phyloP scores from a whole-genome alignment of 2,797 vertebrate species.

The Crenichthys baileyi region DNA sequence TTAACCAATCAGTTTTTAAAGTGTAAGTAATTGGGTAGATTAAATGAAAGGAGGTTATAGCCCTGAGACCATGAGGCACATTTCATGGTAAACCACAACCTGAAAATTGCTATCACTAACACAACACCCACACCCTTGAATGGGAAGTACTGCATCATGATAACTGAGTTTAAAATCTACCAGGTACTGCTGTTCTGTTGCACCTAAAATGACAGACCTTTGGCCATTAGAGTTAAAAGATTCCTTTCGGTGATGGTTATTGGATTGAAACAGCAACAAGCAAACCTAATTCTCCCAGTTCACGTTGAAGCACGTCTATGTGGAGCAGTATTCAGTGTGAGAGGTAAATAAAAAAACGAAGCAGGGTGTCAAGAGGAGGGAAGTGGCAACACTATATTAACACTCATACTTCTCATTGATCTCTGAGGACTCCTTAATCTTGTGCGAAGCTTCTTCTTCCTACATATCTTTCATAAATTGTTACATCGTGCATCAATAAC shows the following conservation, averaged over 20 bases:
- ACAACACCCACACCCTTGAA: background rate
- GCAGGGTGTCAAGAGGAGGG: slow-evolving; percentile 50
- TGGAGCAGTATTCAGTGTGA: slow-evolving; percentile 50
- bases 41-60: slow-evolving; percentile 20
- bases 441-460: slow-evolving; percentile 58
- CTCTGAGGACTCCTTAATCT: slow-evolving; percentile 70
- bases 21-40: slow-evolving; percentile 20
- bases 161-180: slow-evolving; percentile 44
- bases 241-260: slow-evolving; percentile 67
- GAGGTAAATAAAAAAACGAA: slow-evolving; percentile 38
- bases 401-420: slow-evolving; percentile 71
- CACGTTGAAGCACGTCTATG: slow-evolving; percentile 59
- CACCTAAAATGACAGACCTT: slow-evolving; percentile 55
- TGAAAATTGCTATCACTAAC: slow-evolving; percentile 22
- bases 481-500: slow-evolving; percentile 69
- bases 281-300: slow-evolving; percentile 74
- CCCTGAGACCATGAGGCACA: slow-evolving; percentile 30
- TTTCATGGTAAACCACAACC: slow-evolving; percentile 32
- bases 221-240: slow-evolving; percentile 60
- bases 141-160: slow-evolving; percentile 26
- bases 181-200: slow-evolving; percentile 34
- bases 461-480: slow-evolving; percentile 76
- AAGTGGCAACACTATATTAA: slow-evolving; percentile 67
- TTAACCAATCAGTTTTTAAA: background rate
- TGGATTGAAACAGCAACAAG: slow-evolving; percentile 72